Evolutionary conservation across 2,113 vertebrate species (phyloP), one percentile per base, ranked within the genome.

Genomic region (Ochotona princeps): DNA sequence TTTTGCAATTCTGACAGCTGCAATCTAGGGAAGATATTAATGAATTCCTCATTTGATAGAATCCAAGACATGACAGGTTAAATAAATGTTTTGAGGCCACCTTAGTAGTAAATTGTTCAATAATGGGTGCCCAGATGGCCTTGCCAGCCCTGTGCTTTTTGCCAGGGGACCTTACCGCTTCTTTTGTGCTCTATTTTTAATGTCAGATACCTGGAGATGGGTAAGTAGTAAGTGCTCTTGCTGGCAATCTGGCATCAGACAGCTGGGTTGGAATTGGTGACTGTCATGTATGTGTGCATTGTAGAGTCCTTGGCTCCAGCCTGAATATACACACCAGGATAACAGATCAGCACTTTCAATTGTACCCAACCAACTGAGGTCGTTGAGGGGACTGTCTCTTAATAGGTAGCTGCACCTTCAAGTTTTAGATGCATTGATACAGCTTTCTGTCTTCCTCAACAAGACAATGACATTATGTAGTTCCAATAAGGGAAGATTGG

Each of bases 231-330:
- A 76, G 15, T 17, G 18, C 69, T 11, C 35, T 60, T 38, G 78
- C 38, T 49, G 25, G 54, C 30, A 54, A 26, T 32, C 63, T 74
- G 80, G 12, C 9, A 38, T 83, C 28, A 25, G 28, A 69, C 49
- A 51, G 13, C 75, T 65, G 38, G n/a, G 21, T 7, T 78, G 73
- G 70, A 90, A 63, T 12, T 75, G 44, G 20, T 70, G 25, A 65
- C 81, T 26, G 28, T 5, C 38, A 44, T 61, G 35, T 51, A 3
- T 72, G 63, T 66, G n/a, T 17, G 18, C 63, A 54, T 75, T 60
- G 25, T 38, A 90, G 79, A 81, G 72, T 57, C 66, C 51, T 70
- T 86, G 84, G 32, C 83, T 83, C 57, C 70, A 51, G 74, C 54
- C 63, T 83, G 70, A 54, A 44, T 17, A n/a, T 13, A 5, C 26